phyloP scores from a whole-genome alignment of 2,797 vertebrate genomes.

The Brachymystax lenok region DNA sequence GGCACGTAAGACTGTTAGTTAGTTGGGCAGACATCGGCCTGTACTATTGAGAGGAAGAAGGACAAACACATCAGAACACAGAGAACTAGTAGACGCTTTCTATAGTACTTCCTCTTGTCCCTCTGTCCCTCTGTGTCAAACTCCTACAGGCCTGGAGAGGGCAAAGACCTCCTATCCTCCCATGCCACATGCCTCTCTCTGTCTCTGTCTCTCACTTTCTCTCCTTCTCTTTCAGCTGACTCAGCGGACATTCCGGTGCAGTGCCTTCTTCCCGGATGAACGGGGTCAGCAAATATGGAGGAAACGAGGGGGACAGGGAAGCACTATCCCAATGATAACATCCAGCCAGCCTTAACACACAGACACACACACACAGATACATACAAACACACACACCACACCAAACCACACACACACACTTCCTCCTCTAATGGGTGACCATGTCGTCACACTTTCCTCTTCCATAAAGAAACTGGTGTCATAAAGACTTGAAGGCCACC shows the following conservation, averaged over 20 bases:
- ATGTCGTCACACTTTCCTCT: neutral
- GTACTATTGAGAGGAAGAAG: neutral
- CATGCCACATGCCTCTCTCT: slow-evolving; percentile 26
- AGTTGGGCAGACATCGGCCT: neutral
- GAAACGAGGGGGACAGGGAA: slow-evolving; percentile 32
- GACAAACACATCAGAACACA: neutral
- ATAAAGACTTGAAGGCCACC: neutral
- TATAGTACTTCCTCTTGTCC: neutral
- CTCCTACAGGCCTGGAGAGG: neutral
- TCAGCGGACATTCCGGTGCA: slow-evolving; percentile 30
- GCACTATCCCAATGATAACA: slow-evolving; percentile 31
- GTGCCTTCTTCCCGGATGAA: slow-evolving; percentile 24
- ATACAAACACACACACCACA: neutral
- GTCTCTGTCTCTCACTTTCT: slow-evolving; percentile 7
- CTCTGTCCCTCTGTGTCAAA: neutral
- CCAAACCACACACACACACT: neutral
- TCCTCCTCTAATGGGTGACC: slow-evolving; percentile 2
- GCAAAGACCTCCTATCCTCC: neutral
- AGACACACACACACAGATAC: neutral
- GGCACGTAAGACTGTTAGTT: neutral
- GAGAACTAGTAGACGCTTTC: neutral
- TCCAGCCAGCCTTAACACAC: slow-evolving; percentile 1
- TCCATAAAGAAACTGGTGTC: neutral
- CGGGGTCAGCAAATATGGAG: slow-evolving; percentile 37
- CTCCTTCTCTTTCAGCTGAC: slow-evolving; percentile 26